These are phyloP conservation scores for Aproaerema taeniolella DNA, from an alignment of 2,888 invertebrate genomes.

Conservation along the genomic window DNA sequence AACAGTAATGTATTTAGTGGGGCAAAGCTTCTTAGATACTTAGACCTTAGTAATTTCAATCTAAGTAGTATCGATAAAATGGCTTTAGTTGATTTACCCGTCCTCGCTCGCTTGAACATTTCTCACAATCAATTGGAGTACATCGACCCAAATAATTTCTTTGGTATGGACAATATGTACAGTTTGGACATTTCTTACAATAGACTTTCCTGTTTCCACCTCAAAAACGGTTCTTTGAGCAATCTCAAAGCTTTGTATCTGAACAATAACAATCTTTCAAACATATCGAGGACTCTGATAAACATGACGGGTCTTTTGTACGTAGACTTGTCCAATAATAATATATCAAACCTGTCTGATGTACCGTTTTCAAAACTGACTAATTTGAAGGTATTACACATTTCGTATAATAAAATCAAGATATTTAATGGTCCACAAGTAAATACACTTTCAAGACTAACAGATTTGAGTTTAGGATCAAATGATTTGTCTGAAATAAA, in stretches of 20 bases:
- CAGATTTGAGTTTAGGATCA: conserved; percentile 40
- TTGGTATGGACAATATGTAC: conserved; percentile 43
- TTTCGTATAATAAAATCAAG: conserved; percentile 45
- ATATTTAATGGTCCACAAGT: conserved; percentile 43
- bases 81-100: conserved; percentile 47
- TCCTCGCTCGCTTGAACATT: conserved; percentile 49
- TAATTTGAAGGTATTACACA: conserved; percentile 39
- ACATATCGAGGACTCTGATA: conserved; percentile 32
- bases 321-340: conserved; percentile 46
- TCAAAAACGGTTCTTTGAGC: conserved; percentile 31
- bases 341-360: conserved; percentile 30
- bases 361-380: conserved; percentile 30
- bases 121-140: conserved; percentile 45
- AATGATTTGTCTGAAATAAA: conserved; percentile 46
- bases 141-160: conserved; percentile 47
- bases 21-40: conserved; percentile 43
- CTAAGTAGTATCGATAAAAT: conserved; percentile 39
- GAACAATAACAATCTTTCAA: conserved; percentile 42
- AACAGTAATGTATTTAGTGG: conserved; percentile 45
- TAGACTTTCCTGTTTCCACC: conserved; percentile 31
- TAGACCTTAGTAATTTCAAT: conserved; percentile 49
- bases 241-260: conserved; percentile 50
- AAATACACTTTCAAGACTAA: conserved; percentile 39
- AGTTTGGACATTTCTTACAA: conserved; percentile 57
- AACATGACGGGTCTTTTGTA: conserved; percentile 34